Conservation (phyloP, 2,888 invertebrate genomes). For the Stenotaenia linearis region DNA sequence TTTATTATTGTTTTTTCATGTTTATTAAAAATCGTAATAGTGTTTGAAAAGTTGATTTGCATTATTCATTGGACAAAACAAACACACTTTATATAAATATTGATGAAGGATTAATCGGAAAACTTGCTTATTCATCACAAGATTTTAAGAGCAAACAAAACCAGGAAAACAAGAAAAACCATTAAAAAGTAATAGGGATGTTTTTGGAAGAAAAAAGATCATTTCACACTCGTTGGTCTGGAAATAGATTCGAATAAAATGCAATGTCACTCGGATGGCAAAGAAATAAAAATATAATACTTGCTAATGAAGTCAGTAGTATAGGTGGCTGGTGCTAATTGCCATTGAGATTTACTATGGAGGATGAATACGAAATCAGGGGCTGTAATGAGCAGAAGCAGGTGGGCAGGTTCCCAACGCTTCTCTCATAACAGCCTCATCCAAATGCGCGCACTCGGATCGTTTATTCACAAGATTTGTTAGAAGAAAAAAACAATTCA, state of each 20-base stretch:
- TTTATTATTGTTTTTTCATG: conserved; percentile 1
- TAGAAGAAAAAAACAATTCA: conserved; percentile 12
- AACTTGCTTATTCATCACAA: no score
- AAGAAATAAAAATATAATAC: background rate
- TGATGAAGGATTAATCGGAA: no score
- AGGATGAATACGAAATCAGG: conserved; percentile 19
- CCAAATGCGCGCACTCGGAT: conserved; percentile 21
- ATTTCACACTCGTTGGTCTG: background rate
- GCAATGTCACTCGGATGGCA: conserved; percentile 1
- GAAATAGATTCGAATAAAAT: background rate
- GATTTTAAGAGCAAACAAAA: background rate
- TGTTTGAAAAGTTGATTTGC: background rate
- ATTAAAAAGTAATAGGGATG: background rate
- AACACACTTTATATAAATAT: background rate
- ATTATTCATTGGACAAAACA: background rate
- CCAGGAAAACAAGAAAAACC: background rate
- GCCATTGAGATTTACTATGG: conserved; percentile 20
- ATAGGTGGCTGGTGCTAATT: conserved; percentile 24
- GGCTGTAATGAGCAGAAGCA: conserved; percentile 21
- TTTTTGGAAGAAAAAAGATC: background rate
- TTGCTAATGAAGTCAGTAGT: conserved; percentile 22
- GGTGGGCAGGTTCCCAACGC: conserved; percentile 23
- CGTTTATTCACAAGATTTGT: conserved; percentile 24
- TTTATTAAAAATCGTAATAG: conserved; percentile 8
- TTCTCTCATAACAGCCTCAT: conserved; percentile 24